Evolutionary conservation across 1,140 invertebrate species (phyloP).

Genomic region (Delia radicum): DNA sequence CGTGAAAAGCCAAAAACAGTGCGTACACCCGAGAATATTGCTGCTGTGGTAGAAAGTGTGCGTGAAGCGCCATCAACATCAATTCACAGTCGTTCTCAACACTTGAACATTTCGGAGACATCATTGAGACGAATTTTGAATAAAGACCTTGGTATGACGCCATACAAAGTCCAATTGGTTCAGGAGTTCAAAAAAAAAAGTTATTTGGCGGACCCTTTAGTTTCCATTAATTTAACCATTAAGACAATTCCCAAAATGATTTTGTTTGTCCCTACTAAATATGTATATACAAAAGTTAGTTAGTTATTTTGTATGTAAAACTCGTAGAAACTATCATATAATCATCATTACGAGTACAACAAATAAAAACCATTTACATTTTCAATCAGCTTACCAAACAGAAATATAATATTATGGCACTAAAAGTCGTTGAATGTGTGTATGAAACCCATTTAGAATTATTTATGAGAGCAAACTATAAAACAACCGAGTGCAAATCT

Average conservation of each 20-base stretch:
- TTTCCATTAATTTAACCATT: not conserved
- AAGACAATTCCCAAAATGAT: not conserved
- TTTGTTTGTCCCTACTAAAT: too few relatives aligned
- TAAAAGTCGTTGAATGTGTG: not conserved
- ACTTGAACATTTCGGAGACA: too few relatives aligned
- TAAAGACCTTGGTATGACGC: too few relatives aligned
- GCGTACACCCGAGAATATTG: too few relatives aligned
- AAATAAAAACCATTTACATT: conserved; percentile 14
- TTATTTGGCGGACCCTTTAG: too few relatives aligned
- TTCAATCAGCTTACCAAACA: conserved; percentile 3
- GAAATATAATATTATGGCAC: not conserved
- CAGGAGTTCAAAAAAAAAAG: too few relatives aligned
- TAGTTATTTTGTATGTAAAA: not conserved
- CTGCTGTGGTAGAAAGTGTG: too few relatives aligned
- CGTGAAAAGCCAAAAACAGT: too few relatives aligned
- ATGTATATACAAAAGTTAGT: not conserved
- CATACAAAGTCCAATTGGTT: too few relatives aligned
- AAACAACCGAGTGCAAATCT: not conserved
- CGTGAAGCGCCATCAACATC: too few relatives aligned
- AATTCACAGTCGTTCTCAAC: too few relatives aligned
- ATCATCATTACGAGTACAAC: not conserved
- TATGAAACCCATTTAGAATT: conserved; percentile 26
- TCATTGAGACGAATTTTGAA: too few relatives aligned
- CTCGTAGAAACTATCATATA: not conserved
- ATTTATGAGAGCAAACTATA: conserved; percentile 24